phyloP scores from a whole-genome alignment of 1,140 invertebrate species.

The Drosophila tsacasi region DNA sequence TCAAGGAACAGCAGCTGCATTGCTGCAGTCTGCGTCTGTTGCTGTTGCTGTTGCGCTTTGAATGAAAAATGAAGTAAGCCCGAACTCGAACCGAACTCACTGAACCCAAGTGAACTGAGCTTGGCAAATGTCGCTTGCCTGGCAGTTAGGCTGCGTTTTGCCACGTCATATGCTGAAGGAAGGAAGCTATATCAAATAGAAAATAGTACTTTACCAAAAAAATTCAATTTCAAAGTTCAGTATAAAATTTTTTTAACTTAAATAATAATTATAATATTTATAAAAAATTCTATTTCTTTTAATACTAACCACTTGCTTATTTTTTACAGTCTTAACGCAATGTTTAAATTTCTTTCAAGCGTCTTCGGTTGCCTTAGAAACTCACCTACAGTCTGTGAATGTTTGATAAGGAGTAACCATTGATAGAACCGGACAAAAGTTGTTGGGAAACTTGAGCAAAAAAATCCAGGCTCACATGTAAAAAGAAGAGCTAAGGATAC shows the following conservation, averaged over 20 bases:
- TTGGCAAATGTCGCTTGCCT: slow-evolving; percentile 67
- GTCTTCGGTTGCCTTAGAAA: slow-evolving; percentile 41
- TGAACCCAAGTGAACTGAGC: slow-evolving; percentile 41
- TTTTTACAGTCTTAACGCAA: slow-evolving; percentile 41
- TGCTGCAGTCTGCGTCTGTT: slow-evolving; percentile 41
- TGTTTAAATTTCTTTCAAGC: slow-evolving; percentile 23
- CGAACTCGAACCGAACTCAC: slow-evolving; percentile 41
- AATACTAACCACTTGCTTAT: neutral
- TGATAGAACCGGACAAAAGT: slow-evolving; percentile 58
- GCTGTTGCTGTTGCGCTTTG: slow-evolving; percentile 54
- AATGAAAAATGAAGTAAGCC: slow-evolving; percentile 77
- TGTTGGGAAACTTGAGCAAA: slow-evolving; percentile 25
- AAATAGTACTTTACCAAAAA: neutral
- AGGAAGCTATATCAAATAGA: neutral
- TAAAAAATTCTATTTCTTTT: neutral
- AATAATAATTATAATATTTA: neutral
- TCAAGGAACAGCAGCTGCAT: slow-evolving; percentile 35
- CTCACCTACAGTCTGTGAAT: slow-evolving; percentile 61
- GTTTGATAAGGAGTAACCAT: slow-evolving; percentile 70
- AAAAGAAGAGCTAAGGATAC: neutral
- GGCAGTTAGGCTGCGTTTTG: slow-evolving; percentile 74
- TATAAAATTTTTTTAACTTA: no score
- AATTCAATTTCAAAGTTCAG: neutral
- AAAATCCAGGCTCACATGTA: slow-evolving; percentile 9
- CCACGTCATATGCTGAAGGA: slow-evolving; percentile 52